Conservation (phyloP, 1,140 invertebrate species). For the Rhynchophorus ferrugineus region DNA sequence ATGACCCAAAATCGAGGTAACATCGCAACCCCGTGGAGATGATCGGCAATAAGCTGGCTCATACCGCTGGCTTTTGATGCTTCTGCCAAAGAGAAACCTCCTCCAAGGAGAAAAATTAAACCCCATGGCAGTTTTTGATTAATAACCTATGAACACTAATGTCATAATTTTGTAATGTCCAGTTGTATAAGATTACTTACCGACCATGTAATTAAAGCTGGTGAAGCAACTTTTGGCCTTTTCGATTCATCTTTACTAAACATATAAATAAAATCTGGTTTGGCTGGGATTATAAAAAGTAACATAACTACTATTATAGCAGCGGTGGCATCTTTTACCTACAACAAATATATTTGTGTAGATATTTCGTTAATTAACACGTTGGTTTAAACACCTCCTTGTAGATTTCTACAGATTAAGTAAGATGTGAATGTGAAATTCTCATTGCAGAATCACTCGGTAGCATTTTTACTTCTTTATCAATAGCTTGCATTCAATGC, state of each 20-base stretch:
- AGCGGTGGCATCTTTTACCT: constrained; percentile 77
- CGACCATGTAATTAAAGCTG: constrained; percentile 69
- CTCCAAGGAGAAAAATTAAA: constrained; percentile 61
- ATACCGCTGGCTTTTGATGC: constrained; percentile 71
- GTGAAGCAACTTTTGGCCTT: constrained; percentile 52
- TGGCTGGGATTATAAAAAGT: constrained; percentile 73
- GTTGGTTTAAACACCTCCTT: no score
- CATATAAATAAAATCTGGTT: constrained; percentile 64
- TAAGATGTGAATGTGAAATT: no score
- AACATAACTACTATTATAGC: constrained; percentile 72
- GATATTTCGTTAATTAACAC: no score
- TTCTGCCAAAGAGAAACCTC: constrained; percentile 79
- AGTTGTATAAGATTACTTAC: constrained; percentile 38
- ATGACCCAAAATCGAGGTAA: constrained; percentile 50
- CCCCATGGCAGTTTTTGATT: constrained; percentile 75
- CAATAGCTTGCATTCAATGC: no score
- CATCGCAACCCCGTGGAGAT: constrained; percentile 49
- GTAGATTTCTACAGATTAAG: no score
- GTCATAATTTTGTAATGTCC: no score
- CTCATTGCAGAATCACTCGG: no score
- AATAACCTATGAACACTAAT: no score
- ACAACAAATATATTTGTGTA: no score
- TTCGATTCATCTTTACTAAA: constrained; percentile 51
- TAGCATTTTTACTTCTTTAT: no score
- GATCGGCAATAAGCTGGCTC: constrained; percentile 62